Conservation (phyloP, 2,888 invertebrate genomes). For the Platycheirus rosarum region DNA sequence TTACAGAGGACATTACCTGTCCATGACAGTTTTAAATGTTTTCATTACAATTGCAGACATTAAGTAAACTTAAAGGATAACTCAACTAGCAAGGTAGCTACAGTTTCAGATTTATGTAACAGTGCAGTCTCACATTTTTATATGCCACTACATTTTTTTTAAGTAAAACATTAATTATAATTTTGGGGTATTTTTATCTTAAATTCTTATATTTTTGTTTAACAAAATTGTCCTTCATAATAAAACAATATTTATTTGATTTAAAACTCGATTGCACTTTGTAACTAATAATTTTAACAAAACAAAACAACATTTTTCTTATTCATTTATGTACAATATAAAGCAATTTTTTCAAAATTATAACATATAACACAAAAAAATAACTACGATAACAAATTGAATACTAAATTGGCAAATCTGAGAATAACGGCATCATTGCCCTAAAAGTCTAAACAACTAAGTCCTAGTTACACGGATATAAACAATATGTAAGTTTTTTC, state of each 20-base stretch:
- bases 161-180: conserved; percentile 4
- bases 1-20: too few species aligned
- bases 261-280: conserved; percentile 56
- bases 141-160: background rate
- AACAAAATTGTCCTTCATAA: background rate
- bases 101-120: background rate
- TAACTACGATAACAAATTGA: conserved; percentile 46
- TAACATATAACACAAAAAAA: conserved; percentile 15
- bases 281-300: conserved; percentile 11
- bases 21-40: too few species aligned
- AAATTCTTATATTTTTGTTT: conserved; percentile 5
- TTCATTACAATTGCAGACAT: too few species aligned
- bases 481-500: conserved; percentile 4
- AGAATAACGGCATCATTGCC: conserved; percentile 43
- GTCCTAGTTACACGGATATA: conserved; percentile 28
- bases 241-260: conserved; percentile 26
- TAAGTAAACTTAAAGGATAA: too few species aligned
- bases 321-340: background rate
- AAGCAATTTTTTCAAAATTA: conserved; percentile 15
- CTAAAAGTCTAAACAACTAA: conserved; percentile 26
- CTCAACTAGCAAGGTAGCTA: background rate
- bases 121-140: background rate
- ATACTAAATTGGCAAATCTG: conserved; percentile 68
- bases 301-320: conserved; percentile 1
- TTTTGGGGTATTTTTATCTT: too few species aligned